Conservation (phyloP, 2,113 vertebrate genomes). For the Leuciscus idus region DNA sequence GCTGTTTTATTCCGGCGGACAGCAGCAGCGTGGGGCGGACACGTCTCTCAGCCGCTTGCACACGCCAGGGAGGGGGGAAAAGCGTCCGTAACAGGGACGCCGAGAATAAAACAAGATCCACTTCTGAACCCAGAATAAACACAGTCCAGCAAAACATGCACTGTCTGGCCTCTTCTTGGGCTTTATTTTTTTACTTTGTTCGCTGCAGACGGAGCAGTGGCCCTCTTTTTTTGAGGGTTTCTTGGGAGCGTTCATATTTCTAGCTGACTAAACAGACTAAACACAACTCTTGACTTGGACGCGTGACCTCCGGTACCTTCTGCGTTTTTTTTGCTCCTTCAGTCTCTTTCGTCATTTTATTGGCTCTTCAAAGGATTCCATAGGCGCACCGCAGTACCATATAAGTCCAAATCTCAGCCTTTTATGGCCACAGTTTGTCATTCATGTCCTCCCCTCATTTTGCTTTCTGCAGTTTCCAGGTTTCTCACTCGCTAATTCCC, state of each 20-base stretch:
- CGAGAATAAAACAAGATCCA: conserved; percentile 66
- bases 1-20: conserved; percentile 19
- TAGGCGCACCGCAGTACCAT: conserved; percentile 53
- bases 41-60: conserved; percentile 8
- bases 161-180: conserved; percentile 67
- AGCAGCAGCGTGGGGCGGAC: conserved; percentile 24
- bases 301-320: conserved; percentile 60
- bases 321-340: conserved; percentile 59
- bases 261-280: conserved; percentile 80
- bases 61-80: conserved; percentile 49
- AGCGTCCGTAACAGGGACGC: conserved; percentile 67
- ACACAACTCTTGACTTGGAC: conserved; percentile 69
- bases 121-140: conserved; percentile 69
- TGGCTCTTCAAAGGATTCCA: conserved; percentile 62
- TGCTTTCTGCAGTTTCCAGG: not conserved
- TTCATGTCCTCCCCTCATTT: not conserved
- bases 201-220: conserved; percentile 52
- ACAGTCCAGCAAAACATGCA: conserved; percentile 65
- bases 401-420: conserved; percentile 64
- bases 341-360: conserved; percentile 58
- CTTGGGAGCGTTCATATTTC: conserved; percentile 72
- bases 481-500: not conserved
- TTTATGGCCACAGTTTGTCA: conserved; percentile 47
- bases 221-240: conserved; percentile 62
- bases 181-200: conserved; percentile 66